Base-by-base conservation (phyloP, 2,888 invertebrate species). In the Sarcophaga carnaria region DNA sequence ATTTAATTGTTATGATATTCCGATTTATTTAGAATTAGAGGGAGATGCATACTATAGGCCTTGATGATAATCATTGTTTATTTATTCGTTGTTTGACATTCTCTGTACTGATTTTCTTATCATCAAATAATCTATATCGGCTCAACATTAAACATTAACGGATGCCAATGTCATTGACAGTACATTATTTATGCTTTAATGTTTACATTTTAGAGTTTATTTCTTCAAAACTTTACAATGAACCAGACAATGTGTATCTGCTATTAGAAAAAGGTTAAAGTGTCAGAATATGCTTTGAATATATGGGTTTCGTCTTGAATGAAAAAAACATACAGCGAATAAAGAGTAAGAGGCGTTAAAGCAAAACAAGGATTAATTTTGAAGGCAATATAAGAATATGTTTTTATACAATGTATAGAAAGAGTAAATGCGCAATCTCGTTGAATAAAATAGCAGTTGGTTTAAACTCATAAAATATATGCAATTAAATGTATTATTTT, bases 341-440 rank as follows among this genome's bases (percentile, higher is more conserved):
- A 70, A 64, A 59, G 22, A 67, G 54, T 5, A 4, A 54, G 66
- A 67, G 66, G 70, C 76, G 83, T 77, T 59, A 80, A 83, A 27
- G 67, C 60, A 22, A 80, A 77, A 86, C 71, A 85, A 76, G 78
- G 80, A 78, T 83, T 83, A 80, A 92, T 91, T 91, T 91, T 91
- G 90, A 91, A 90, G 90, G 89, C 90, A 91, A 91, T 91, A 91
- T 91, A 91, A 91, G 90, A 91, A 45, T 72, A 77, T 60, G 37
- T 47, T 70, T 76, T 37, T 60, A 60, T 60, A 60, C 5, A 4
- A 6, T 8, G 37, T 37, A 37, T 37, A 37, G 8, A 6, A 6
- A 0, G 37, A 37, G 37, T 37, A 37, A 37, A 37, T 37, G 6
- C 6, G 37, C 37, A 37, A 37, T 37, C 6, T 1, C 37, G 37